These are phyloP conservation scores for Drosophila hawaiiensis DNA, from an alignment of 2,888 invertebrate genomes.

Conservation along the genomic window DNA sequence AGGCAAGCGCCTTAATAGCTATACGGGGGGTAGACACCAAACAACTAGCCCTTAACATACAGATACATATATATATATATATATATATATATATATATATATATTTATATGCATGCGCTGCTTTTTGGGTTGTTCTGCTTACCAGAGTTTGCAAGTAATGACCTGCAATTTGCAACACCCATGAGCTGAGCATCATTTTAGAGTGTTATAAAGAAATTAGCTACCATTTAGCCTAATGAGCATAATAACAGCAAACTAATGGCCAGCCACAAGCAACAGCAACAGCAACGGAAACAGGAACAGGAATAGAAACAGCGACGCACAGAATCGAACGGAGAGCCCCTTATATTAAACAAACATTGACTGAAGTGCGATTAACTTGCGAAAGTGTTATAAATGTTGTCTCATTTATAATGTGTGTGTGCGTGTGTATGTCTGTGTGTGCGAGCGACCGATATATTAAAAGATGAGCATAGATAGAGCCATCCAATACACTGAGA, in stretches of 20 bases:
- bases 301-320: neutral
- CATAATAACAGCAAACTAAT: slow-evolving; percentile 76
- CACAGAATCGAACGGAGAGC: slow-evolving; percentile 19
- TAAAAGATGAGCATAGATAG: slow-evolving; percentile 14
- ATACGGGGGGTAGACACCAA: slow-evolving; percentile 12
- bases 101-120: neutral
- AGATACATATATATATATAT: neutral
- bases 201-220: slow-evolving; percentile 80
- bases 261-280: slow-evolving; percentile 29
- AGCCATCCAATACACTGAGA: slow-evolving; percentile 5
- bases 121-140: slow-evolving; percentile 1
- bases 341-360: slow-evolving; percentile 72
- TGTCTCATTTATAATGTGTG: slow-evolving; percentile 55
- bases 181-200: slow-evolving; percentile 58
- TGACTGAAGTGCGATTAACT: slow-evolving; percentile 76
- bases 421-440: neutral
- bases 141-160: slow-evolving; percentile 47
- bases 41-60: slow-evolving; percentile 9
- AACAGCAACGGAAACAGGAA: slow-evolving; percentile 15
- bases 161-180: slow-evolving; percentile 62
- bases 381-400: slow-evolving; percentile 76
- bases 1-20: slow-evolving; percentile 31
- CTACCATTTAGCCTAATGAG: slow-evolving; percentile 75
- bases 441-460: neutral
- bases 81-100: neutral